Percentiles rank a stretch among this genome's conserved stretches.
Conservation (phyloP, 1,140 invertebrate species). For the Meloidogyne chitwoodi region DNA sequence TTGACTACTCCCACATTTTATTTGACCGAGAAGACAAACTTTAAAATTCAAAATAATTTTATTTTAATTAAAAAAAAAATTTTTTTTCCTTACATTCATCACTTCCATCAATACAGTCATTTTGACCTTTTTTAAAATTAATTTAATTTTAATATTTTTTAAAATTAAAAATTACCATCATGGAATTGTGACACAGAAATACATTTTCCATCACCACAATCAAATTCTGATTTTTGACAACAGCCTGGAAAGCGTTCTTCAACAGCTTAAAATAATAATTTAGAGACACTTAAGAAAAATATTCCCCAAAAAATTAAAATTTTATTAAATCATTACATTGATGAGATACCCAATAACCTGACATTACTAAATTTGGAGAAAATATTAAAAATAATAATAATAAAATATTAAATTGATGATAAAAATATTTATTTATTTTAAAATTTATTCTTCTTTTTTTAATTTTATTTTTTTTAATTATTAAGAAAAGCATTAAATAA, state of each 20-base stretch:
- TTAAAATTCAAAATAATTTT: neutral
- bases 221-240: conserved; percentile 27
- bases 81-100: conserved; percentile 50
- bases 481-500: too few species aligned
- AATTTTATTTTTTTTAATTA: too few species aligned
- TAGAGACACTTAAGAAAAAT: too few species aligned
- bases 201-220: conserved; percentile 40
- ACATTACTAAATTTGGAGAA: neutral
- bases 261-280: conserved; percentile 27
- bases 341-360: conserved; percentile 10
- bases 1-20: conserved; percentile 20
- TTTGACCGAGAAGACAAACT: conserved; percentile 43
- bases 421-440: too few species aligned
- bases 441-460: too few species aligned
- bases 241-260: conserved; percentile 29
- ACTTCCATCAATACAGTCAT: conserved; percentile 54
- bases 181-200: conserved; percentile 42
- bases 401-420: neutral
- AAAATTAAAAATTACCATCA: conserved; percentile 38
- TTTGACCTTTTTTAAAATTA: neutral
- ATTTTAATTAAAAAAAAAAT: neutral
- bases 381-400: neutral
- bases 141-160: neutral
- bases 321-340: conserved; percentile 9
- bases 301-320: too few species aligned